Conservation (phyloP, 53 echinoderm and acorn worm genomes). For the Apostichopus leukothele region DNA sequence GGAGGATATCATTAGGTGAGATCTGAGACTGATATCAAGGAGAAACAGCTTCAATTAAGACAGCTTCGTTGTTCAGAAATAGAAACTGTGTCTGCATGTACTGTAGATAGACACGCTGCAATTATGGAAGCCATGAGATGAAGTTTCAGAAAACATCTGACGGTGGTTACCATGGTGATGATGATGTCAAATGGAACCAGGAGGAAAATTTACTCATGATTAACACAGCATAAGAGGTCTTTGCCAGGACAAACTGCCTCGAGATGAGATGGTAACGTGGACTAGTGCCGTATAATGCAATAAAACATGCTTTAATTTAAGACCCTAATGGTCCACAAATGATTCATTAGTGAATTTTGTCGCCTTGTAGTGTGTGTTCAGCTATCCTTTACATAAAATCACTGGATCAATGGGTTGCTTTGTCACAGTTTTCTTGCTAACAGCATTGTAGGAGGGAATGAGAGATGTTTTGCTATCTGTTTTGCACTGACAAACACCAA, state of each 20-base stretch:
- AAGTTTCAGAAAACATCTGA: slow-evolving; percentile 1
- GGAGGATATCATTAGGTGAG: background rate
- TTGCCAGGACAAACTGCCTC: background rate
- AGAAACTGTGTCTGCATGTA: background rate
- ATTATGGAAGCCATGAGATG: background rate
- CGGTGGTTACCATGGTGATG: slow-evolving; percentile 15
- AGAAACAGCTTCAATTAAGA: background rate
- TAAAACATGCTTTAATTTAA: background rate
- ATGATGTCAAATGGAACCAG: slow-evolving; percentile 20
- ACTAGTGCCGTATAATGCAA: background rate
- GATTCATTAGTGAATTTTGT: background rate
- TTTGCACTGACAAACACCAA: too few species aligned
- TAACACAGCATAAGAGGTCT: background rate
- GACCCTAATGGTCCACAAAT: background rate
- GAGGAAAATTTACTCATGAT: background rate
- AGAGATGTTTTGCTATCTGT: too few species aligned
- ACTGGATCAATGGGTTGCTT: too few species aligned
- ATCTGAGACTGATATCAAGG: background rate
- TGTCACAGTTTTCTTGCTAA: too few species aligned
- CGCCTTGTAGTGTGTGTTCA: too few species aligned
- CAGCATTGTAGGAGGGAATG: too few species aligned
- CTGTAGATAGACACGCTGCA: background rate
- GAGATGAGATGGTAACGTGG: background rate
- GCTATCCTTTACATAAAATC: too few species aligned
- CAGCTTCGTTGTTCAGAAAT: background rate